Evolutionary conservation across 1,140 invertebrate species (phyloP), one percentile per base, ranked within the genome.

Genomic region (Trichonephila clavipes): DNA sequence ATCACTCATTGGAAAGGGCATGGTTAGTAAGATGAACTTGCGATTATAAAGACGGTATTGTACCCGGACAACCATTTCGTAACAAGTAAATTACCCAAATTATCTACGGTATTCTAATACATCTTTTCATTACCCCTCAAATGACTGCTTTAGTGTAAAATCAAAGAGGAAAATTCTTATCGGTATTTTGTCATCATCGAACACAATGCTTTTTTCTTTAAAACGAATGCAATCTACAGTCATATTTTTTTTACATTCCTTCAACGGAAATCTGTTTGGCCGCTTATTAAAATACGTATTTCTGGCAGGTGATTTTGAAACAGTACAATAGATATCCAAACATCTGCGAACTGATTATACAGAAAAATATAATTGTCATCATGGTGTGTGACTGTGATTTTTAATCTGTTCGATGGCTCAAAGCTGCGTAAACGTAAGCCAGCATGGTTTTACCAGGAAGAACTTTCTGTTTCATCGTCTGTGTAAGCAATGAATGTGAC

Each of bases 381-480:
- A 0, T 2, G 16, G 14, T 5, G 72, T 34, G 28, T 62, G 21
- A 12, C 8, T 12, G 66, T 69, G 21, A 0, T 12, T 58, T n/a
- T 85, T 28, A 10, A 21, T 58, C 1, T 19, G 40, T 85, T 51
- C 83, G 51, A 28, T 40, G 21, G 58, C 44, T n/a, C 24, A 85
- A 85, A 85, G 83, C 83, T 85, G 83, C 14, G 58, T 58, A 85
- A 85, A 85, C 10, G n/a, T 16, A 24, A 85, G 16, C 61, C 40
- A 19, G 44, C 51, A 58, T 51, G 51, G n/a, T n/a, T 83, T 51
- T 85, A 85, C 44, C 83, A 85, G 83, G 83, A 85, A 85, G 44
- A 85, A 85, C n/a, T 59, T 19, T 58, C 83, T 85, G 51, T 59
- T 61, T 58, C 51, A 34, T 7, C 58, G 58, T 19, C 44, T n/a